Conservation (phyloP, 2,797 vertebrate genomes). For the Sebastes alutus region DNA sequence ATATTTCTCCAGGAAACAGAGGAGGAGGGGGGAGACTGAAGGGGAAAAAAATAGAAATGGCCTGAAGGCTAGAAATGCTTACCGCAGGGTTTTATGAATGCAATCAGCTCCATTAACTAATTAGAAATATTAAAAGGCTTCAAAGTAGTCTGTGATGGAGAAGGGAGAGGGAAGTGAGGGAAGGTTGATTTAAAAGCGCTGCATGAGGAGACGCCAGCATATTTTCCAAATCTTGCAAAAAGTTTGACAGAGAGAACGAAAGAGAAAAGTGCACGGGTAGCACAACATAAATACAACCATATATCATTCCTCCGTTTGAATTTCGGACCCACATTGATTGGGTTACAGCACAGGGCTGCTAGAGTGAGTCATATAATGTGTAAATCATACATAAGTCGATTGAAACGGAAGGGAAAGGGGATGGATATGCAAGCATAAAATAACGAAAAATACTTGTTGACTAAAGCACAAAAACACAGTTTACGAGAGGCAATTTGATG, state of each 20-base stretch:
- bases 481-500: conserved; percentile 28
- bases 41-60: conserved; percentile 33
- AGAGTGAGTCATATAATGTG: conserved; percentile 67
- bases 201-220: conserved; percentile 57
- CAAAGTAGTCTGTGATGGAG: conserved; percentile 71
- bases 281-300: conserved; percentile 69
- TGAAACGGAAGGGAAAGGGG: conserved; percentile 41
- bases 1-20: conserved; percentile 69
- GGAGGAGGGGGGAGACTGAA: conserved; percentile 38
- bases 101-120: conserved; percentile 86
- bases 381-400: conserved; percentile 70
- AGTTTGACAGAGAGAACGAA: conserved; percentile 50
- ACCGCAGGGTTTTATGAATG: conserved; percentile 78
- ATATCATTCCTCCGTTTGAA: conserved; percentile 63
- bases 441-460: conserved; percentile 61
- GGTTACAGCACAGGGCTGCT: conserved; percentile 54
- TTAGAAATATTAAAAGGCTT: conserved; percentile 86
- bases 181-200: conserved; percentile 75
- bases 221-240: conserved; percentile 74
- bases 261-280: conserved; percentile 63
- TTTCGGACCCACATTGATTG: conserved; percentile 70
- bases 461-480: conserved; percentile 53
- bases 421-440: conserved; percentile 60
- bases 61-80: conserved; percentile 76
- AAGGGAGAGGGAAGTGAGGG: conserved; percentile 29